Evolutionary conservation across 2,113 vertebrate genomes (phyloP), one percentile per base, ranked within the genome.

Genomic region (Cottus gobio): DNA sequence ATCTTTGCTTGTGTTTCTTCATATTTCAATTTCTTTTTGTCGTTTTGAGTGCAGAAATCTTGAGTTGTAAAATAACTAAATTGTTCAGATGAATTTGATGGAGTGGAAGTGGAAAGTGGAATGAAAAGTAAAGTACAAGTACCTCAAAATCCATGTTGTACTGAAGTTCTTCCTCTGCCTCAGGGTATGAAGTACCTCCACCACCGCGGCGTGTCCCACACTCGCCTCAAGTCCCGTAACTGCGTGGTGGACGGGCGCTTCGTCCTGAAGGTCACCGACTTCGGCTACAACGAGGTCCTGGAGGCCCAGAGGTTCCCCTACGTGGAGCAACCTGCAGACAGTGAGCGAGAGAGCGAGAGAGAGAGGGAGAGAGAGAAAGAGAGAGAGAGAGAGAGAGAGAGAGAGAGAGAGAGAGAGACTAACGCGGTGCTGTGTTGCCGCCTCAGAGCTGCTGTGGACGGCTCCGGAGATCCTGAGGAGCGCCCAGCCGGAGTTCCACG

Each of bases 141-240:
- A 42, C 50, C 42, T 44, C 13, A 42, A 42, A 42, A 1, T 44
- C 3, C 4, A 44, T 16, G 1, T 4, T 44, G 13, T 44, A 44
- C 42, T 44, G 15, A 15, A 52, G 50, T 24, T 9, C 50, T 3
- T 58, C 42, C 7, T 44, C 26, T 18, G 7, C 42, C 20, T 34
- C 70, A 96, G 95, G 95, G 95, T 18, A 95, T 96, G 94, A 95
- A 92, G 87, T 95, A 95, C 83, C 92, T 95, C 9, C 95, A 96
- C 77, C 92, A 95, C 66, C 90, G 90, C 2, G 88, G 86, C 1
- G 84, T 95, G 31, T 83, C 68, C 37, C 95, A 96, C 68, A 87
- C 85, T 46, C 93, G 93, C 20, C 90, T 96, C 3, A 95, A 95
- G 80, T 95, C 95, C 34, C 90, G 95, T 7, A 96, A 96, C 87